These are phyloP conservation scores for Pseudanteris insignis DNA, from an alignment of 2,888 invertebrate species.

Conservation along the genomic window DNA sequence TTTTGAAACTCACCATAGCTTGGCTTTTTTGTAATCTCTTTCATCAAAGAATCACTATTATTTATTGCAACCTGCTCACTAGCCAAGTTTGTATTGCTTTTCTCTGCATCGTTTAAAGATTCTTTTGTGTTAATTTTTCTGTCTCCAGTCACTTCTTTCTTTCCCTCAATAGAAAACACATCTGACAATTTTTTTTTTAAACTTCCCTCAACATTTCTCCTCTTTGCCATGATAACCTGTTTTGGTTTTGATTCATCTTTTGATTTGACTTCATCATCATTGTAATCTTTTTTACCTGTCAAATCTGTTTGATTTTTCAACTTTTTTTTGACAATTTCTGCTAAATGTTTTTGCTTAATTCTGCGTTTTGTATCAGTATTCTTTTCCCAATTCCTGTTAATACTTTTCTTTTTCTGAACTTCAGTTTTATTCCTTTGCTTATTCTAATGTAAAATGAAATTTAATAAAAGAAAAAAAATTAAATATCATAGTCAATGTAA, in stretches of 20 bases:
- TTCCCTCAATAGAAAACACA: conserved; percentile 50
- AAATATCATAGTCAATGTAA: no score
- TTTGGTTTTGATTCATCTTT: conserved; percentile 40
- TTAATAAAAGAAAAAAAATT: no score
- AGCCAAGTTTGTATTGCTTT: no score
- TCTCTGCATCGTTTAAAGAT: no score
- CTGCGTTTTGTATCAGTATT: conserved; percentile 47
- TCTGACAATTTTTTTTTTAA: conserved; percentile 53
- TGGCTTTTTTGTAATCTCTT: no score
- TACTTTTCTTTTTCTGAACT: not conserved
- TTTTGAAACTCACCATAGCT: no score
- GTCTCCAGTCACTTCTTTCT: conserved; percentile 11
- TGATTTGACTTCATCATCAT: not conserved
- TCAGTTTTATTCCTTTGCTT: conserved; percentile 3
- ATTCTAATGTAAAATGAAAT: conserved; percentile 13
- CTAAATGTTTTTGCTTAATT: conserved; percentile 59
- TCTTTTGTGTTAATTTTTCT: no score
- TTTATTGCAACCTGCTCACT: no score
- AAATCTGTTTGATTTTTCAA: conserved; percentile 47
- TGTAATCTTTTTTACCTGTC: not conserved
- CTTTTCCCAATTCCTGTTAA: not conserved
- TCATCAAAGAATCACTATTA: no score
- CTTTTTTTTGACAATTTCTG: conserved; percentile 55
- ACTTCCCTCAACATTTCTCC: conserved; percentile 20
- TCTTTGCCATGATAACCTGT: conserved; percentile 49